Evolutionary conservation across 2,888 invertebrate genomes (phyloP).

Genomic region (Prenolepis imparis): DNA sequence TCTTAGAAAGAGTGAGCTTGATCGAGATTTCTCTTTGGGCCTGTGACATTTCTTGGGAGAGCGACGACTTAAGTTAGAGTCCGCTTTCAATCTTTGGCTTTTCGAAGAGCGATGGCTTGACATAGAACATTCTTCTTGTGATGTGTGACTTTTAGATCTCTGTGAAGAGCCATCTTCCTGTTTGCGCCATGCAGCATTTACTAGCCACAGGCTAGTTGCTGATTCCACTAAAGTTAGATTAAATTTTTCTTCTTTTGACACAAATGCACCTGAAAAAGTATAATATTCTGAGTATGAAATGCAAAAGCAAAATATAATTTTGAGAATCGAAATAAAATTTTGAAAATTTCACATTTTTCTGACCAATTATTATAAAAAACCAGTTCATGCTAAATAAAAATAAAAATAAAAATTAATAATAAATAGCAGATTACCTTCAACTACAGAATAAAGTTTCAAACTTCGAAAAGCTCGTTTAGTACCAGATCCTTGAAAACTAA

Average conservation of each 20-base stretch:
- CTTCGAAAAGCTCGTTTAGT: neutral
- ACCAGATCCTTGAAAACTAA: slow-evolving; percentile 1
- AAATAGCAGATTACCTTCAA: neutral
- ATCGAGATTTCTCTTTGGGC: too few relatives aligned
- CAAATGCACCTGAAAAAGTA: slow-evolving; percentile 4
- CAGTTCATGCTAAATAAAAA: too few relatives aligned
- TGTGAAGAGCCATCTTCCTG: neutral
- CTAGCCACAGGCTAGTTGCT: neutral
- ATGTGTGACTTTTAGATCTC: neutral
- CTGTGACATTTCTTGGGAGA: neutral
- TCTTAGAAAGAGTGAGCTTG: too few relatives aligned
- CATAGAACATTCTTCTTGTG: neutral
- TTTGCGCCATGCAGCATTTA: slow-evolving; percentile 2
- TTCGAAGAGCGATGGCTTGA: too few relatives aligned
- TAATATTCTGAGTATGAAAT: neutral
- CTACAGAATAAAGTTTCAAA: slow-evolving; percentile 8
- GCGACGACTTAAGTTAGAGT: neutral
- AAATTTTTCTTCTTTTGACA: neutral
- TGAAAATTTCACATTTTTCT: neutral
- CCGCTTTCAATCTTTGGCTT: neutral
- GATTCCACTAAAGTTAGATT: slow-evolving; percentile 5
- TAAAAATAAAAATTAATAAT: neutral
- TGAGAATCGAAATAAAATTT: slow-evolving; percentile 2
- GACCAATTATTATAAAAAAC: neutral
- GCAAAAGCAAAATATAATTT: neutral